phyloP scores from a whole-genome alignment of 2,888 invertebrate genomes.

The Drosophila austrosaltans region DNA sequence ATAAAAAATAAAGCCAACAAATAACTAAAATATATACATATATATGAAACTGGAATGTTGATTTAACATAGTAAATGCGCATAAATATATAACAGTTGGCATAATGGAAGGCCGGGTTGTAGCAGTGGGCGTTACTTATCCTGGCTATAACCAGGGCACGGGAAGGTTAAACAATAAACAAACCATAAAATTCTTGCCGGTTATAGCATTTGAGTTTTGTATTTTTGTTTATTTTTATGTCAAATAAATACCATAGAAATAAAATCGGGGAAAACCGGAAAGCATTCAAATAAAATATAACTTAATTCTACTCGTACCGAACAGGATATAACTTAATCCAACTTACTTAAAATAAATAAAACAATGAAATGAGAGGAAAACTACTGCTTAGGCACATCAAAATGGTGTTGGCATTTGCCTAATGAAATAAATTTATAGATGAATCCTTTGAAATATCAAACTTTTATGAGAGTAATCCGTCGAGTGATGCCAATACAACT shows the following conservation, averaged over 20 bases:
- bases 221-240: conserved; percentile 45
- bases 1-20: conserved; percentile 56
- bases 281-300: background rate
- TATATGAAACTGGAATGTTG: conserved; percentile 50
- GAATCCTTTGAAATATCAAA: no score
- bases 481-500: no score
- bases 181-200: conserved; percentile 65
- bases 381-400: background rate
- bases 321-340: background rate
- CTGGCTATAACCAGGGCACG: background rate
- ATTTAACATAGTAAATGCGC: conserved; percentile 71
- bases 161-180: conserved; percentile 67
- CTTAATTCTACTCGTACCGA: background rate
- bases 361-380: background rate
- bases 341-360: background rate
- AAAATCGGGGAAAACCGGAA: conserved; percentile 16
- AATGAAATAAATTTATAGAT: no score
- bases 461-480: no score
- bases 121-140: background rate
- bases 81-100: conserved; percentile 55
- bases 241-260: conserved; percentile 59
- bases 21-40: conserved; percentile 47
- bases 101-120: background rate
- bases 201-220: conserved; percentile 43
- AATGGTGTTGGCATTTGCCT: no score